Percentiles rank a stretch among this genome's conserved stretches.
These are phyloP conservation scores for Nasonia longicornis DNA, from an alignment of 1,140 invertebrate genomes.

Conservation along the genomic window DNA sequence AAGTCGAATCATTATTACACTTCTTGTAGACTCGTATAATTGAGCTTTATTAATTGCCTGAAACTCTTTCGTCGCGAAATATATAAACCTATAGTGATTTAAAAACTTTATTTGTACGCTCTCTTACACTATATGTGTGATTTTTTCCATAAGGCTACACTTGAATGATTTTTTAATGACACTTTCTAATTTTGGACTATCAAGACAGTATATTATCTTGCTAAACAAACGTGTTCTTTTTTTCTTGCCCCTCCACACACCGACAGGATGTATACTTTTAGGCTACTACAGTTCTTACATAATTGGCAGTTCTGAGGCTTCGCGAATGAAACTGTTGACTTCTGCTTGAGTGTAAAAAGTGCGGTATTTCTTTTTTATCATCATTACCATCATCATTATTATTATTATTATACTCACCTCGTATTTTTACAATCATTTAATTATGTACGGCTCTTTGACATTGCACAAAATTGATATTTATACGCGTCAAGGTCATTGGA, in stretches of 20 bases:
- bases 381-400: neutral
- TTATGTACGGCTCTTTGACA: neutral
- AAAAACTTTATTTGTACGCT: neutral
- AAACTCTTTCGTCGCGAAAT: constrained; percentile 13
- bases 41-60: constrained; percentile 22
- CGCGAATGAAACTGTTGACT: constrained; percentile 24
- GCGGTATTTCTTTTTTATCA: constrained; percentile 10
- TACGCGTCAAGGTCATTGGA: neutral
- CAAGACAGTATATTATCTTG: neutral
- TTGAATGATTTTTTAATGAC: neutral
- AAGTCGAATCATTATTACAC: constrained; percentile 18
- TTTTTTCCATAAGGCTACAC: neutral
- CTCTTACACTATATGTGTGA: neutral
- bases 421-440: neutral
- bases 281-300: constrained; percentile 13
- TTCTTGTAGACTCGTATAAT: neutral
- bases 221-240: constrained; percentile 12
- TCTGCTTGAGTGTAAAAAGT: constrained; percentile 20
- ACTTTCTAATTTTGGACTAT: neutral
- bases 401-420: neutral
- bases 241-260: constrained; percentile 11
- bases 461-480: neutral
- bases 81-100: neutral
- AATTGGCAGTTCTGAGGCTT: constrained; percentile 25
- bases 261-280: neutral